Evolutionary conservation across 2,113 vertebrate species (phyloP), one percentile per base, ranked within the genome.

Genomic region (Xenus cinereus): DNA sequence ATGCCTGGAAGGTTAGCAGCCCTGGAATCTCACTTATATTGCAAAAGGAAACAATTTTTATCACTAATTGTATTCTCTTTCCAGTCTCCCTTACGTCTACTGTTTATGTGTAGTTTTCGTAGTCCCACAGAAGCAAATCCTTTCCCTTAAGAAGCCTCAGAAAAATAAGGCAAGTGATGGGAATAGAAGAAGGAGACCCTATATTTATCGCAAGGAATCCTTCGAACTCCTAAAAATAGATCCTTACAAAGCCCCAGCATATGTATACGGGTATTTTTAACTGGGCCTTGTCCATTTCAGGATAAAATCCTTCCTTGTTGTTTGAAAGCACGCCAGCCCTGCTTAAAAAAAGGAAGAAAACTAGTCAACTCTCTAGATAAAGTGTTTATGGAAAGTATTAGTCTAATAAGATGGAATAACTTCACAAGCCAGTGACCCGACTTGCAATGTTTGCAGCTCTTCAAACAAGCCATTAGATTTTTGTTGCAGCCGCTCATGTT

Each of bases 331-430:
- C 62, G 92, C 96, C 95, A 97, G 53, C 69, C 66, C 73, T 89
- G 90, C 93, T 96, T 94, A 94, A 94, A 96, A 95, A 96, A 95
- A 76, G 89, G 84, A 91, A 69, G 89, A 95, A 95, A 97, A 95
- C 86, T 82, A 89, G 88, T 97, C 80, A 92, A 63, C 71, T 92
- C 78, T 94, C 62, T 51, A 78, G 91, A 91, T 94, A 97, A 89
- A 92, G 22, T 96, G 97, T 97, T 97, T 95, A 95, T 97, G 95
- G 96, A 96, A 97, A 97, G 87, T 97, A 92, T 97, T 96, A 95
- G 84, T 93, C 92, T 94, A 97, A 85, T 96, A 95, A 94, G 95
- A 83, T 59, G 48, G 86, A 89, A 39, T 87, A 95, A 95, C 95
- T 96, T 93, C 92, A 92, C 93, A 87, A 92, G 92, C 80, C 90